Conservation (phyloP, 2,888 invertebrate species). For the Vannuccia rotundouncinata region DNA sequence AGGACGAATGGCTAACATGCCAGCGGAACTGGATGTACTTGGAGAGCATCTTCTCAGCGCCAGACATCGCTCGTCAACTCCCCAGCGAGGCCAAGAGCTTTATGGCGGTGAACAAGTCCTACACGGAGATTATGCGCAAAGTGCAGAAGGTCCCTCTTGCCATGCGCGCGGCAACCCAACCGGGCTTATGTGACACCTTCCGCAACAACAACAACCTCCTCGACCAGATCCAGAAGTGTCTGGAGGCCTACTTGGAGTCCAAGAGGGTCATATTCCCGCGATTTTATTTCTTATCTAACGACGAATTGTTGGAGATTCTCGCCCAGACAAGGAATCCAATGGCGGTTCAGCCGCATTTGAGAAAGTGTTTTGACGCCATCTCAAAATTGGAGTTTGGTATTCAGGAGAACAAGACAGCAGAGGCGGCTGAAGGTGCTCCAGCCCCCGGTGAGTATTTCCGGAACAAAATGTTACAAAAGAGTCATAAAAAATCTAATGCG, state of each 20-base stretch:
- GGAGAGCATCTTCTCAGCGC: slow-evolving; percentile 57
- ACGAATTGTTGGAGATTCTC: slow-evolving; percentile 78
- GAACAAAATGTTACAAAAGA: too few relatives aligned
- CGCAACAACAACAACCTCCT: slow-evolving; percentile 62
- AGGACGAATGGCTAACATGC: slow-evolving; percentile 60
- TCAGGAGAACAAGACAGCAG: slow-evolving; percentile 9
- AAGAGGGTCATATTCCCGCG: slow-evolving; percentile 76
- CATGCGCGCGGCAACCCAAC: slow-evolving; percentile 70
- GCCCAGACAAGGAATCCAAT: slow-evolving; percentile 78
- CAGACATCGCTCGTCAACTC: slow-evolving; percentile 57
- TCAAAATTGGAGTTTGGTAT: slow-evolving; percentile 56
- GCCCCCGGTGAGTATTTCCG: slow-evolving; percentile 1
- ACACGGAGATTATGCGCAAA: slow-evolving; percentile 78
- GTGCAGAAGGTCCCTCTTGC: slow-evolving; percentile 66
- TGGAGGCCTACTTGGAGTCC: slow-evolving; percentile 80
- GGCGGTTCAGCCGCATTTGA: slow-evolving; percentile 78
- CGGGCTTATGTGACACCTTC: slow-evolving; percentile 48
- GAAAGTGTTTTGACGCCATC: slow-evolving; percentile 70
- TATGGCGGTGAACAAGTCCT: slow-evolving; percentile 76
- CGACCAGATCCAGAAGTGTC: slow-evolving; percentile 79
- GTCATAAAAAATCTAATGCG: too few relatives aligned
- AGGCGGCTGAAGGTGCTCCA: background rate
- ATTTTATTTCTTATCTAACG: slow-evolving; percentile 82
- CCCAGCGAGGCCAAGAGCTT: slow-evolving; percentile 58
- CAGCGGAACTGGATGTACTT: slow-evolving; percentile 57